phyloP scores from a whole-genome alignment of 1,140 invertebrate species.

The Drosophila santomea region DNA sequence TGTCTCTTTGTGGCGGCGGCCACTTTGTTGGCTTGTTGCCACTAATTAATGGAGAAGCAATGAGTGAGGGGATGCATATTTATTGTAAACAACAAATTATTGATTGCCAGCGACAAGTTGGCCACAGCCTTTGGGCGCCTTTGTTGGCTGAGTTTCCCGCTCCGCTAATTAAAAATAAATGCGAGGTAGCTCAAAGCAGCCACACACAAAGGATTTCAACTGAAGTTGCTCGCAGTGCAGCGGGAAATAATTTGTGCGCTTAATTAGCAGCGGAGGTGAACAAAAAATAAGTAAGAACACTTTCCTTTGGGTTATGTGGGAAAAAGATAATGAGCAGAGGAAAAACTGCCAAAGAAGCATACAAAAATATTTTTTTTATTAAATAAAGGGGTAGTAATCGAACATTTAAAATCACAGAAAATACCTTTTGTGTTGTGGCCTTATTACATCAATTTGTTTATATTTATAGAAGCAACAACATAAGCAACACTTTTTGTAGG shows the following conservation, averaged over 20 bases:
- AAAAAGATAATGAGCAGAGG: background rate
- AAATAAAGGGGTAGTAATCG: too few relatives aligned
- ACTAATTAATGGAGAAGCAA: constrained; percentile 63
- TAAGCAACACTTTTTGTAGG: too few relatives aligned
- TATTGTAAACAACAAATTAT: constrained; percentile 79
- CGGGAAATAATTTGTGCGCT: constrained; percentile 55
- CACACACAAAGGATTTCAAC: constrained; percentile 35
- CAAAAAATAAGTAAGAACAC: background rate
- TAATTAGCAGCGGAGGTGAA: constrained; percentile 53
- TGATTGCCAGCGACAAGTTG: constrained; percentile 53
- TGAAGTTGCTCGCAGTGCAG: constrained; percentile 28
- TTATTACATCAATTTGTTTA: too few relatives aligned
- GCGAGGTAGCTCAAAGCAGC: constrained; percentile 23
- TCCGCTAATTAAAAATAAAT: constrained; percentile 67
- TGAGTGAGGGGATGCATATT: constrained; percentile 37
- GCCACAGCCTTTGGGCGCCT: constrained; percentile 29
- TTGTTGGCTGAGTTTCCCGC: constrained; percentile 14
- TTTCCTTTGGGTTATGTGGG: background rate
- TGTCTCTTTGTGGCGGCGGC: constrained; percentile 40
- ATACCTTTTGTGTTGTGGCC: too few relatives aligned
- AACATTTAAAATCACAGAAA: background rate
- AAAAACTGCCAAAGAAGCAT: background rate
- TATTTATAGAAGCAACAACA: too few relatives aligned
- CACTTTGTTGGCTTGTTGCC: constrained; percentile 51
- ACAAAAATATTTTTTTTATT: background rate